Evolutionary conservation across 2,113 vertebrate species (phyloP).

Genomic region (Burhinus oedicnemus): DNA sequence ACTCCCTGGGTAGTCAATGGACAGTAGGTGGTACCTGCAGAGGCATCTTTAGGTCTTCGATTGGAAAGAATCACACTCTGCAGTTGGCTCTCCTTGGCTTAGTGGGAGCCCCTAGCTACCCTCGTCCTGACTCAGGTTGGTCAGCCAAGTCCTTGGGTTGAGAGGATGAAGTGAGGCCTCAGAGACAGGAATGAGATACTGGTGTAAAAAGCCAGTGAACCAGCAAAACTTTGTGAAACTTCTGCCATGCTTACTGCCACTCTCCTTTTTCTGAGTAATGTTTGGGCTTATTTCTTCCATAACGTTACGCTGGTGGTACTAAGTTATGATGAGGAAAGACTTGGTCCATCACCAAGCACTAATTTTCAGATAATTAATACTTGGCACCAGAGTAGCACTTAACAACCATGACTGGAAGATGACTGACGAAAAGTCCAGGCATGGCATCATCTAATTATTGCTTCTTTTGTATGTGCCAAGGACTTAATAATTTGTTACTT

Average conservation of each 20-base stretch:
- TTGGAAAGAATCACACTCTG: not conserved
- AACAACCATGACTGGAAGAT: conserved; percentile 70
- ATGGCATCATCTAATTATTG: conserved; percentile 63
- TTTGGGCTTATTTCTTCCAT: conserved; percentile 13
- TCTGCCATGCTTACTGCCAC: not conserved
- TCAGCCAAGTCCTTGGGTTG: accelerated
- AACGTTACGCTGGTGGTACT: not conserved
- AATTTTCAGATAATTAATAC: conserved; percentile 78
- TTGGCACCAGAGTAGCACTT: conserved; percentile 67
- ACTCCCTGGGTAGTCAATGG: not conserved
- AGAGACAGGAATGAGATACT: not conserved
- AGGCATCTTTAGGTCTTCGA: not conserved
- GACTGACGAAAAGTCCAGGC: conserved; percentile 66
- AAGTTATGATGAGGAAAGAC: conserved; percentile 65
- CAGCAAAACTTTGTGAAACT: not conserved
- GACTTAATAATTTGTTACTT: conserved; percentile 57
- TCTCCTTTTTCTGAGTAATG: conserved; percentile 4
- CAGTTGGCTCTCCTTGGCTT: not conserved
- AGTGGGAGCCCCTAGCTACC: not conserved
- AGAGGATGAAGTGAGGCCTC: not conserved
- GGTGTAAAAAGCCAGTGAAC: not conserved
- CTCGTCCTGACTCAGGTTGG: not conserved
- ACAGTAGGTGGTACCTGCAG: not conserved
- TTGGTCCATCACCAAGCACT: conserved; percentile 72
- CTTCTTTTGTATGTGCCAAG: conserved; percentile 63